Evolutionary conservation across 2,888 invertebrate species (phyloP).

Genomic region (Eutolmus rufibarbis): DNA sequence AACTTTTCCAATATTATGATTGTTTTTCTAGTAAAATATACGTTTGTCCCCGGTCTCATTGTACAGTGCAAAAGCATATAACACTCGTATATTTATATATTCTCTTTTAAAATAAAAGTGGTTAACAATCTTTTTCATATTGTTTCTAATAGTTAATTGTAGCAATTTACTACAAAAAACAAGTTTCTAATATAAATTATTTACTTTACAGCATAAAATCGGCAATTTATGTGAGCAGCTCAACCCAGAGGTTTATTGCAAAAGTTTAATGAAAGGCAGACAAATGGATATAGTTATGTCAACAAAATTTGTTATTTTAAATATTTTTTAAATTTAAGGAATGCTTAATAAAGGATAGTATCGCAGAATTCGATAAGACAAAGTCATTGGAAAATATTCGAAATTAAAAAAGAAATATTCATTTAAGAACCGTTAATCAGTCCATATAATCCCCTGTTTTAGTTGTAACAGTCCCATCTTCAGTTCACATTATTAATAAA

Average conservation of each 20-base stretch:
- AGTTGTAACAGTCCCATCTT: not conserved
- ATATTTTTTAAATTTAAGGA: constrained; percentile 27
- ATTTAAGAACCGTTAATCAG: not conserved
- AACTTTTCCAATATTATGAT: not conserved
- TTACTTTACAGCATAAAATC: not conserved
- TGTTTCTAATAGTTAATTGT: not conserved
- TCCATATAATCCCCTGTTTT: not conserved
- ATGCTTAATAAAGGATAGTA: not conserved
- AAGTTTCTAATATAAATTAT: not conserved
- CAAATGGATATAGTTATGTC: not conserved
- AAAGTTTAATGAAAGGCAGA: not conserved
- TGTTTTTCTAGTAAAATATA: not conserved
- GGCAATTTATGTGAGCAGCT: not conserved
- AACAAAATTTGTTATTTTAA: not conserved
- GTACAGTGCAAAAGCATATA: not conserved
- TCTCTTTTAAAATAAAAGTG: not conserved
- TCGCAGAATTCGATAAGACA: not conserved
- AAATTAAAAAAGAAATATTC: not conserved
- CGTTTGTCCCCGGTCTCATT: not conserved
- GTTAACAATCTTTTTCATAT: not conserved
- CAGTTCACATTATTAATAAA: not conserved
- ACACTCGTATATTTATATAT: not conserved
- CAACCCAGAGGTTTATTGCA: not conserved
- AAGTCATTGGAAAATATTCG: not conserved
- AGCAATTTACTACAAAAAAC: not conserved